A percentile compares a stretch with the other conserved stretches of the same genome.
Evolutionary conservation across 2,888 invertebrate genomes (phyloP).

Genomic region (Zaprionus lineosus): DNA sequence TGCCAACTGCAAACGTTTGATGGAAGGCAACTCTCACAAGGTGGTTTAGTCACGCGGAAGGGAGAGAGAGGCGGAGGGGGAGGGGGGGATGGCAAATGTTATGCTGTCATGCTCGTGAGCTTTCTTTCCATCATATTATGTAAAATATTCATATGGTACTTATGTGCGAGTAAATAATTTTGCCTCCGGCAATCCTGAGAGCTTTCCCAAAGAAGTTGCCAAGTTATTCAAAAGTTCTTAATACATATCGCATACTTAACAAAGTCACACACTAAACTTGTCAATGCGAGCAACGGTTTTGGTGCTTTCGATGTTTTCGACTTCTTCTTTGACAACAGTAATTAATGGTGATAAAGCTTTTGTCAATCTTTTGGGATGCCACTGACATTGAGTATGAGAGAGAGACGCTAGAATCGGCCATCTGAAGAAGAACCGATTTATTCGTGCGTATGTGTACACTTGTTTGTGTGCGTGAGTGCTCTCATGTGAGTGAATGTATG

Average conservation of each 20-base stretch:
- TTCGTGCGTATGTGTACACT: too few relatives aligned
- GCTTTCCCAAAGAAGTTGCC: too few relatives aligned
- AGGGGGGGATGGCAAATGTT: background rate
- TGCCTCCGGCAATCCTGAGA: too few relatives aligned
- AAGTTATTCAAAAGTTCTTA: too few relatives aligned
- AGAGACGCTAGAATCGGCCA: background rate
- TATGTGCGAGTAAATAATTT: background rate
- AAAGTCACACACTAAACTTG: constrained; percentile 44
- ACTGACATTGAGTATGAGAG: constrained; percentile 42
- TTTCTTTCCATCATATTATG: constrained; percentile 36
- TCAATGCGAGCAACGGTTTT: constrained; percentile 35
- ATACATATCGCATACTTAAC: too few relatives aligned
- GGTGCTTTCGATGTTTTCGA: constrained; percentile 10
- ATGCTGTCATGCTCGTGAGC: constrained; percentile 32
- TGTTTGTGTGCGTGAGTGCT: background rate
- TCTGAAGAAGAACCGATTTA: too few relatives aligned
- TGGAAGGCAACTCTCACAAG: too few relatives aligned
- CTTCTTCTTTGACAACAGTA: constrained; percentile 41
- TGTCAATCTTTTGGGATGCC: constrained; percentile 39
- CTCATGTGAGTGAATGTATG: constrained; percentile 28
- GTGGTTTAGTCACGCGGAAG: too few relatives aligned
- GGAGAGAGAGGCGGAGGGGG: too few relatives aligned
- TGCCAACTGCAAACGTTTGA: constrained; percentile 30
- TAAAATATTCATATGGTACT: constrained; percentile 13
- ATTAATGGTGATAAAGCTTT: constrained; percentile 57